Evolutionary conservation across 2,797 vertebrate genomes (phyloP).

Genomic region (Picus viridis): DNA sequence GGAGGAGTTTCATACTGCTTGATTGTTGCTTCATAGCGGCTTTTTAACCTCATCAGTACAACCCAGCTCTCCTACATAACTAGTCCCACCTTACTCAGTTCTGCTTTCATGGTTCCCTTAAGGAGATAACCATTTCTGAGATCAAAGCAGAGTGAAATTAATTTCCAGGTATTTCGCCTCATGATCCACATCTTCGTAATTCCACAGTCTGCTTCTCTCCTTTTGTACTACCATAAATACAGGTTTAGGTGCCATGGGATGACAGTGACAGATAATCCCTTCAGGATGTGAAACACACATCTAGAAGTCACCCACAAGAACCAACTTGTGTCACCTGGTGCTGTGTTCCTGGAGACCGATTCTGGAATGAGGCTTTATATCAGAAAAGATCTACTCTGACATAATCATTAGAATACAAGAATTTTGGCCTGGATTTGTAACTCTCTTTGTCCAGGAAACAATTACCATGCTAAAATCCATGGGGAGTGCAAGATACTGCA

Average conservation of each 20-base stretch:
- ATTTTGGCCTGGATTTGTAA: neutral
- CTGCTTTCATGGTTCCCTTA: neutral
- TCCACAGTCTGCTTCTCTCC: neutral
- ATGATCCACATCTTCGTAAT: neutral
- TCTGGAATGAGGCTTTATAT: neutral
- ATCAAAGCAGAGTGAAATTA: neutral
- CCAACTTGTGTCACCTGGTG: accelerated
- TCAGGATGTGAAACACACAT: accelerated
- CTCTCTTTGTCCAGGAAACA: neutral
- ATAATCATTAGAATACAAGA: neutral
- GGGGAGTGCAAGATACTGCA: neutral
- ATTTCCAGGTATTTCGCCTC: neutral
- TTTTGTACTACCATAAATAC: no score
- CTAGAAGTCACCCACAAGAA: neutral
- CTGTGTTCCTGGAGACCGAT: neutral
- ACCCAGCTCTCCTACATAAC: neutral
- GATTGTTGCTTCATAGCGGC: accelerated
- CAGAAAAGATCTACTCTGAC: neutral
- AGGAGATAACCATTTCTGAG: neutral
- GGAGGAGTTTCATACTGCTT: neutral
- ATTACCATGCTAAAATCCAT: neutral
- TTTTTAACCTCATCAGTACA: accelerated
- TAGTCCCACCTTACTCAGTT: neutral
- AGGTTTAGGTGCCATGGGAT: accelerated
- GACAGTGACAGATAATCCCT: neutral